Percentiles rank a stretch among this genome's conserved stretches.
Conservation (phyloP, 1,140 invertebrate species). For the Heliconius eleuchia region DNA sequence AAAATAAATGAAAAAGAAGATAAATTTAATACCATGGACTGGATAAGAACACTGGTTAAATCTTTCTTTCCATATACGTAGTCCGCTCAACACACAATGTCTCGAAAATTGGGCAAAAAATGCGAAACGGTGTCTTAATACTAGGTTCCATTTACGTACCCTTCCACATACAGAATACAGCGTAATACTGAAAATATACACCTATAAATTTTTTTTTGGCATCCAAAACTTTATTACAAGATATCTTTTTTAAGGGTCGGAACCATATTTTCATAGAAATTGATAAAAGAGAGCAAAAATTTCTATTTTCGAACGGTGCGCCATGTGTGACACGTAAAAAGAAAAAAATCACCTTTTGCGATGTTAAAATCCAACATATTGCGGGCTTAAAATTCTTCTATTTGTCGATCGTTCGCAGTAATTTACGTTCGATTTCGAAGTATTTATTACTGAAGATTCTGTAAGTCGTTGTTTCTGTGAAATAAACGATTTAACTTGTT, state of each 20-base stretch:
- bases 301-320: conserved; percentile 14
- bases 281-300: not conserved
- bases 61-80: too few species aligned
- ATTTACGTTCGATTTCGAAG: conserved; percentile 2
- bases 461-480: not conserved
- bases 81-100: too few species aligned
- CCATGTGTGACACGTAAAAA: conserved; percentile 26
- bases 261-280: conserved; percentile 1
- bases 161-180: too few species aligned
- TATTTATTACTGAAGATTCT: conserved; percentile 1
- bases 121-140: too few species aligned
- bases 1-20: too few species aligned
- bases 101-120: too few species aligned
- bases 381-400: not conserved
- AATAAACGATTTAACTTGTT: not conserved
- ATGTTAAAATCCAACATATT: not conserved
- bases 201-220: not conserved
- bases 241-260: not conserved
- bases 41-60: too few species aligned
- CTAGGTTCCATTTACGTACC: too few species aligned
- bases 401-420: not conserved
- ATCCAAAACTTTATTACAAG: not conserved
- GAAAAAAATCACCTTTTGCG: conserved; percentile 22
- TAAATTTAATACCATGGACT: too few species aligned
- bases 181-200: not conserved